Evolutionary conservation across 1,140 invertebrate species (phyloP).

Genomic region (Bombus cullumanus): DNA sequence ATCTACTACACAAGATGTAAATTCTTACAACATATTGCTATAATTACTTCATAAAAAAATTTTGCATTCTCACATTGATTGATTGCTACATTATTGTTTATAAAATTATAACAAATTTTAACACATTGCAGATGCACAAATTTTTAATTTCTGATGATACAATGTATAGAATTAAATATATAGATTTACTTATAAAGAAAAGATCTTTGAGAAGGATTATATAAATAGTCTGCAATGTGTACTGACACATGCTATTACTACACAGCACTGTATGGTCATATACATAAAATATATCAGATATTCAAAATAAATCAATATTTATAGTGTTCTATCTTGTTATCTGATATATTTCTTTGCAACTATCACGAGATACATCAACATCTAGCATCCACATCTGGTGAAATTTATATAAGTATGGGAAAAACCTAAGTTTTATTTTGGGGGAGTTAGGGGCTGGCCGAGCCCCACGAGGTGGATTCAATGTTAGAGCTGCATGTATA

Average conservation of each 20-base stretch:
- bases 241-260: conserved; percentile 70
- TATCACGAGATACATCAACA: conserved; percentile 73
- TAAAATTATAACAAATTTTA: conserved; percentile 4
- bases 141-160: background rate
- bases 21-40: background rate
- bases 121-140: conserved; percentile 24
- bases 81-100: background rate
- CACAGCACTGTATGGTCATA: conserved; percentile 50
- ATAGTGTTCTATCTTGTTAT: conserved; percentile 31
- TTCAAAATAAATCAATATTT: conserved; percentile 43
- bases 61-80: conserved; percentile 20
- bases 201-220: background rate
- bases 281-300: conserved; percentile 61
- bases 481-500: conserved; percentile 83
- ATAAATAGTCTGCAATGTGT: conserved; percentile 29
- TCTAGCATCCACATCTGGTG: conserved; percentile 79
- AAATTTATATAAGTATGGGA: conserved; percentile 74
- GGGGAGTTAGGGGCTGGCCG: conserved; percentile 90
- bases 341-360: conserved; percentile 58
- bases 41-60: background rate
- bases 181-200: background rate
- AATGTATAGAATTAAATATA: background rate
- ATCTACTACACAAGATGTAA: conserved; percentile 5
- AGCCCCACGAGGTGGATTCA: conserved; percentile 80
- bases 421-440: conserved; percentile 95